Conservation (phyloP, 2,888 invertebrate genomes). For the Labia minor region DNA sequence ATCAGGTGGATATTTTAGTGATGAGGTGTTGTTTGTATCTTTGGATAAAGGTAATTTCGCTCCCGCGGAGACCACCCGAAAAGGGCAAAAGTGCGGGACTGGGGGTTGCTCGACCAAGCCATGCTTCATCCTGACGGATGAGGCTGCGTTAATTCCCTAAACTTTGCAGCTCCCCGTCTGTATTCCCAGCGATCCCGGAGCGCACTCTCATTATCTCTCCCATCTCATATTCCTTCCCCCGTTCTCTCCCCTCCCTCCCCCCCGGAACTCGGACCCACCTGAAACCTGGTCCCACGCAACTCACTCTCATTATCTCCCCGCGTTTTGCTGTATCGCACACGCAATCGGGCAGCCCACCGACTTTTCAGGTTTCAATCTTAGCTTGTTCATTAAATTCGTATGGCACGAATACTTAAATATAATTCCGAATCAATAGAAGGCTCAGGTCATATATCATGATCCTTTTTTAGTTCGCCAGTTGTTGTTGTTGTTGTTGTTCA, state of each 20-base stretch:
- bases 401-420: too few species aligned
- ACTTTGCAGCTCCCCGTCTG: background rate
- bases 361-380: too few species aligned
- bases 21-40: too few species aligned
- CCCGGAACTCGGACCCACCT: background rate
- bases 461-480: too few species aligned
- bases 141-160: constrained; percentile 4
- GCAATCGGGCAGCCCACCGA: background rate
- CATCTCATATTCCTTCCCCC: background rate
- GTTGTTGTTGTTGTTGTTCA: too few species aligned
- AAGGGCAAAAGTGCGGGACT: background rate
- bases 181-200: background rate
- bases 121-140: constrained; percentile 13
- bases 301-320: background rate
- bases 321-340: background rate
- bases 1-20: too few species aligned
- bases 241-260: background rate
- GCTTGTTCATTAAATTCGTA: too few species aligned
- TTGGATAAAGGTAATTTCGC: too few species aligned
- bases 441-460: too few species aligned
- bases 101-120: background rate
- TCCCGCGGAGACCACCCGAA: background rate
- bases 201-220: background rate
- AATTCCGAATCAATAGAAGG: too few species aligned
- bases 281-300: background rate